phyloP scores from a whole-genome alignment of 2,888 invertebrate genomes.

The Tachina fera region DNA sequence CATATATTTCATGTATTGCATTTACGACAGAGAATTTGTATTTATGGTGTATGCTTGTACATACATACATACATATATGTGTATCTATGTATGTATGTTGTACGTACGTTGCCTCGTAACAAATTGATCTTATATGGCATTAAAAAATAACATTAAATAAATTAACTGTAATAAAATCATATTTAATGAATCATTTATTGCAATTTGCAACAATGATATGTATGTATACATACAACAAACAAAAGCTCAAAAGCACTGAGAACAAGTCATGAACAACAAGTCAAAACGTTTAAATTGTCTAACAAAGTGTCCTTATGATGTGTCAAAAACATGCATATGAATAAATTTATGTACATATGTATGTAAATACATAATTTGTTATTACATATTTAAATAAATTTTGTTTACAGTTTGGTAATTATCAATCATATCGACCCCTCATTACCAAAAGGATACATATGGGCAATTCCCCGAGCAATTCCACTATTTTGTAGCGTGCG shows the following conservation, averaged over 20 bases:
- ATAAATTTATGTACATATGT: constrained; percentile 6
- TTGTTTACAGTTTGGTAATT: constrained; percentile 10
- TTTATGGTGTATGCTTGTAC: background rate
- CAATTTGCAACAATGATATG: constrained; percentile 52
- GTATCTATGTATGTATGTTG: background rate
- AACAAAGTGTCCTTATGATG: constrained; percentile 60
- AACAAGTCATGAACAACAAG: constrained; percentile 58
- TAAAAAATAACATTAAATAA: constrained; percentile 66
- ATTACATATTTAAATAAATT: background rate
- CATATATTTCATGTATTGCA: constrained; percentile 15
- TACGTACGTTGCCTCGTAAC: constrained; percentile 22
- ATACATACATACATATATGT: background rate
- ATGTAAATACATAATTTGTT: constrained; percentile 48
- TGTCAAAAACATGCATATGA: constrained; percentile 54
- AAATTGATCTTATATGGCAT: constrained; percentile 70
- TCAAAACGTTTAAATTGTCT: constrained; percentile 49
- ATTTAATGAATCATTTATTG: constrained; percentile 67
- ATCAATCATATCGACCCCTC: background rate
- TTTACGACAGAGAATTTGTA: background rate
- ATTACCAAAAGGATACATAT: background rate
- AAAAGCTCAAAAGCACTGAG: constrained; percentile 23
- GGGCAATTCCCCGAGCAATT: no score
- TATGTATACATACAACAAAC: no score
- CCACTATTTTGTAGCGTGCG: no score
- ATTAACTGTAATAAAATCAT: constrained; percentile 70